phyloP scores from a whole-genome alignment of 2,113 vertebrate genomes.

The Chascanopsetta lugubris region DNA sequence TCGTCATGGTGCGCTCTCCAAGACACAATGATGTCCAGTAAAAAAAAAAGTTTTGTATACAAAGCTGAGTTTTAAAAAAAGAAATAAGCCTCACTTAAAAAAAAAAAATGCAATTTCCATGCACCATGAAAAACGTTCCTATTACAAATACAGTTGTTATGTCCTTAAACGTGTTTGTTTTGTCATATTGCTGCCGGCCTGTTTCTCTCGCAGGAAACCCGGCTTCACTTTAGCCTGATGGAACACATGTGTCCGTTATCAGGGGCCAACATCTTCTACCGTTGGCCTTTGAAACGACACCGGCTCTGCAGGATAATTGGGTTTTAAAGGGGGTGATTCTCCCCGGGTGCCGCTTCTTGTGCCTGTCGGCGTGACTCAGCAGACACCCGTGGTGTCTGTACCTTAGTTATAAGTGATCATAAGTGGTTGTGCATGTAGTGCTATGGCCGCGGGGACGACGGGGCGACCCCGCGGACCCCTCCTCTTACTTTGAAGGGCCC shows the following conservation, averaged over 20 bases:
- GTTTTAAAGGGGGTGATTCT: conserved; percentile 75
- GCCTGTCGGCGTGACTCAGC: conserved; percentile 67
- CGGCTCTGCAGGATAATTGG: conserved; percentile 73
- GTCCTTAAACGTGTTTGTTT: conserved; percentile 78
- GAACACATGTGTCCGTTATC: conserved; percentile 82
- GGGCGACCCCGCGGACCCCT: conserved; percentile 40
- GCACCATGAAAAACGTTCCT: conserved; percentile 61
- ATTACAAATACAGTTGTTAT: conserved; percentile 75
- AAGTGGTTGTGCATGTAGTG: conserved; percentile 68
- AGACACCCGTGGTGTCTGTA: conserved; percentile 62
- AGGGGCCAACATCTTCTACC: conserved; percentile 73
- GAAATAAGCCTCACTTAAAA: conserved; percentile 38
- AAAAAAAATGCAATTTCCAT: conserved; percentile 51
- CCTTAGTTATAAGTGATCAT: conserved; percentile 58
- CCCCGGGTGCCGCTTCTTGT: conserved; percentile 61
- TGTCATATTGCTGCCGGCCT: conserved; percentile 71
- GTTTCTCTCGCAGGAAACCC: conserved; percentile 73
- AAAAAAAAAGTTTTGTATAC: conserved; percentile 42
- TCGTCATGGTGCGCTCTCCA: conserved; percentile 67
- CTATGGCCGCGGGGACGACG: conserved; percentile 55
- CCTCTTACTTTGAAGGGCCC: conserved; percentile 49
- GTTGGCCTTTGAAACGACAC: conserved; percentile 75
- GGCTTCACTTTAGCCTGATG: conserved; percentile 81
- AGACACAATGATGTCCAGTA: conserved; percentile 71
- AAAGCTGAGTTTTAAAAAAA: conserved; percentile 29